Evolutionary conservation across 2,113 vertebrate genomes (phyloP).

Genomic region (Papio anubis): DNA sequence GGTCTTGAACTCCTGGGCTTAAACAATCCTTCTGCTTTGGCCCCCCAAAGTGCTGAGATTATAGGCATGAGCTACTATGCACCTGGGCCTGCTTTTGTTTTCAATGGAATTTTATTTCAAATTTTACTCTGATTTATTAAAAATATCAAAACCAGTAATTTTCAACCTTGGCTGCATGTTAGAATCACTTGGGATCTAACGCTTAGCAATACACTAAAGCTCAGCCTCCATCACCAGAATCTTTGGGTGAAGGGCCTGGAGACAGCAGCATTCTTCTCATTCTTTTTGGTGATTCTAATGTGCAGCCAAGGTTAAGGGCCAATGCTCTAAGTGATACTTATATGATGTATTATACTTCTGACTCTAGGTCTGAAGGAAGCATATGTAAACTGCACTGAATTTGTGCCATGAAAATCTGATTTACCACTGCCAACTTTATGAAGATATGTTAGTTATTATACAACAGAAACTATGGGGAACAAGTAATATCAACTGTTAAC

Average conservation of each 20-base stretch:
- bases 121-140: neutral
- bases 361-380: neutral
- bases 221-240: neutral
- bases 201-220: neutral
- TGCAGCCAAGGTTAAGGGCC: neutral
- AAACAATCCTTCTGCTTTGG: too few species aligned
- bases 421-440: neutral
- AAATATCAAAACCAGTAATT: neutral
- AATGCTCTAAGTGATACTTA: neutral
- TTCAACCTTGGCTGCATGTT: neutral
- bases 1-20: too few species aligned
- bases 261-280: neutral
- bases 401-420: neutral
- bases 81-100: neutral
- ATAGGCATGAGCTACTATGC: too few species aligned
- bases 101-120: neutral
- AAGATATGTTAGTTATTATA: neutral
- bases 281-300: neutral
- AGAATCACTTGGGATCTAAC: neutral
- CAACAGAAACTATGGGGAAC: neutral
- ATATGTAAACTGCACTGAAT: neutral
- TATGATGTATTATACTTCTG: neutral
- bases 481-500: neutral
- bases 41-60: too few species aligned
- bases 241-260: neutral